phyloP scores from a whole-genome alignment of 2,888 invertebrate species.

The Melikaiella ostensackeni region DNA sequence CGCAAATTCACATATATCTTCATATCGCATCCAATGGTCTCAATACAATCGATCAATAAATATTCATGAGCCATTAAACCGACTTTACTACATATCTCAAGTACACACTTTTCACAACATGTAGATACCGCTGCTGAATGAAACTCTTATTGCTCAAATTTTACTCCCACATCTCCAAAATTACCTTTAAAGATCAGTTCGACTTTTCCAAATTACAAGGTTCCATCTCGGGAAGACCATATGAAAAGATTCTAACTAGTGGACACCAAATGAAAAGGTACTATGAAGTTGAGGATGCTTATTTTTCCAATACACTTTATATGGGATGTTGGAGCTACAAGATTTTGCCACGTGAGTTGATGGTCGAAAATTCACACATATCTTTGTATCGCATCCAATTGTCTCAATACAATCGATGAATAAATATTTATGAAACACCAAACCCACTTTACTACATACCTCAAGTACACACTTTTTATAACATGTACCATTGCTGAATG shows the following conservation, averaged over 20 bases:
- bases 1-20: too few relatives aligned
- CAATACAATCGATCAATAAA: slow-evolving; percentile 68
- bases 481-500: slow-evolving; percentile 41
- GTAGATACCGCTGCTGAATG: slow-evolving; percentile 43
- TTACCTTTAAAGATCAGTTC: background rate
- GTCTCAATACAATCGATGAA: slow-evolving; percentile 65
- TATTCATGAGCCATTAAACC: slow-evolving; percentile 66
- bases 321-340: too few relatives aligned
- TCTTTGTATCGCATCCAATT: slow-evolving; percentile 62
- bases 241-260: too few relatives aligned
- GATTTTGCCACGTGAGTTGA: too few relatives aligned
- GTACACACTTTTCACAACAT: slow-evolving; percentile 42
- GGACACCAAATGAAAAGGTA: too few relatives aligned
- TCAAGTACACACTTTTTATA: slow-evolving; percentile 43
- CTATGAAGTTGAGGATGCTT: too few relatives aligned
- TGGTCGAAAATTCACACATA: too few relatives aligned
- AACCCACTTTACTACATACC: slow-evolving; percentile 50
- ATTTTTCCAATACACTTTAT: too few relatives aligned
- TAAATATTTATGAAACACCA: slow-evolving; percentile 70
- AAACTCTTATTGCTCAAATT: slow-evolving; percentile 33
- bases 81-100: slow-evolving; percentile 49
- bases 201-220: too few relatives aligned
- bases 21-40: slow-evolving; percentile 62
- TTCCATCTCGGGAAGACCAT: too few relatives aligned
- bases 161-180: background rate